These are phyloP conservation scores for Speoplatyrhinus poulsoni DNA, from an alignment of 2,113 vertebrate species.

Conservation along the genomic window DNA sequence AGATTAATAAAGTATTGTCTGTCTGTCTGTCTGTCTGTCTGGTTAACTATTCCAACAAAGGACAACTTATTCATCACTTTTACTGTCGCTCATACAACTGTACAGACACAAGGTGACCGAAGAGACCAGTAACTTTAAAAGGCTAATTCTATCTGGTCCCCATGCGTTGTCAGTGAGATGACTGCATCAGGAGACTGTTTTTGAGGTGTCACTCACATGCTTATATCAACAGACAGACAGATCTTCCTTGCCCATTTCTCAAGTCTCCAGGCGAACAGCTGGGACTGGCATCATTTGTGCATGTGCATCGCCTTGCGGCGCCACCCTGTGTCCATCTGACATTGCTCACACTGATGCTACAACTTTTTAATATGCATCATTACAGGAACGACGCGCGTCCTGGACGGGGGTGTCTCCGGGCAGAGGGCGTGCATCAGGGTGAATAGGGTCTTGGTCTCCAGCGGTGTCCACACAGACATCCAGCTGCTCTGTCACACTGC, in stretches of 20 bases:
- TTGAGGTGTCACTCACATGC: slow-evolving; percentile 54
- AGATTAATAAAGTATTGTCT: no score
- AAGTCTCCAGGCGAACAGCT: slow-evolving; percentile 72
- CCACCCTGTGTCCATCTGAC: slow-evolving; percentile 32
- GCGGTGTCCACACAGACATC: slow-evolving; percentile 44
- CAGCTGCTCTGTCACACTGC: slow-evolving; percentile 66
- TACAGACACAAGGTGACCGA: not conserved
- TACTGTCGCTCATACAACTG: not conserved
- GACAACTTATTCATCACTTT: no score
- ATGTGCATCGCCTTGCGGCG: slow-evolving; percentile 21
- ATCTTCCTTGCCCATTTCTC: slow-evolving; percentile 48
- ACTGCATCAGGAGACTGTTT: slow-evolving; percentile 27
- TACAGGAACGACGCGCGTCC: slow-evolving; percentile 36
- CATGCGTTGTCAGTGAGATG: slow-evolving; percentile 53
- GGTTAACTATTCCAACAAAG: no score
- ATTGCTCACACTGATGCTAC: slow-evolving; percentile 42
- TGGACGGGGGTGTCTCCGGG: slow-evolving; percentile 51
- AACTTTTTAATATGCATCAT: slow-evolving; percentile 23
- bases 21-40: no score
- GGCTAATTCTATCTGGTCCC: slow-evolving; percentile 47
- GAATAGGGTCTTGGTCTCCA: slow-evolving; percentile 55
- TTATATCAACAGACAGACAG: slow-evolving; percentile 52
- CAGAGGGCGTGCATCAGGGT: slow-evolving; percentile 46
- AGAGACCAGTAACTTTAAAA: slow-evolving; percentile 31
- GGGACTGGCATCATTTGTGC: slow-evolving; percentile 56